A percentile compares a stretch with the other conserved stretches of the same genome.
Evolutionary conservation across 1,140 invertebrate species (phyloP).

Genomic region (Megathymus violae): DNA sequence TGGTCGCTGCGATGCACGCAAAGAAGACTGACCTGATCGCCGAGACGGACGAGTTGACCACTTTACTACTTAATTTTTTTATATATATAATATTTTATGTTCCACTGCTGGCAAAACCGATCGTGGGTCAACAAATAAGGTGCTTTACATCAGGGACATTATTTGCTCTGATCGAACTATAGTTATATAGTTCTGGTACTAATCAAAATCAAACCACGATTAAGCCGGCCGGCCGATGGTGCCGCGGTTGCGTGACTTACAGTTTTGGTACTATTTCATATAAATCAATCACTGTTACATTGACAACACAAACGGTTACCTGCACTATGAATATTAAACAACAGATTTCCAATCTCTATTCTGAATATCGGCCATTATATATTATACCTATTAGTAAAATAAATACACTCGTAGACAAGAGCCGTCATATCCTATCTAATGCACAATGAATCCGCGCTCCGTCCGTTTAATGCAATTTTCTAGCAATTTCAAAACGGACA

Average conservation of each 20-base stretch:
- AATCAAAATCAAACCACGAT: conserved; percentile 21
- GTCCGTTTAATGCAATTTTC: conserved; percentile 50
- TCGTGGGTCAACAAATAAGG: too few relatives aligned
- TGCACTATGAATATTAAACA: conserved; percentile 13
- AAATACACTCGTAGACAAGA: conserved; percentile 16
- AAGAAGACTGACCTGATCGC: too few relatives aligned
- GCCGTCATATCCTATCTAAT: conserved; percentile 26
- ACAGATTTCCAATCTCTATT: conserved; percentile 11
- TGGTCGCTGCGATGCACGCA: too few relatives aligned
- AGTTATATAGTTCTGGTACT: too few relatives aligned
- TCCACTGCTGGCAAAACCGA: too few relatives aligned
- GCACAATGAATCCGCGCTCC: conserved; percentile 44
- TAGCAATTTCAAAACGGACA: conserved; percentile 55
- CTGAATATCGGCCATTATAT: conserved; percentile 1
- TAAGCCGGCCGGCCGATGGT: conserved; percentile 6
- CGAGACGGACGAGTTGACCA: too few relatives aligned
- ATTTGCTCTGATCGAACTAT: background rate
- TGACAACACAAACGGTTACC: conserved; percentile 32
- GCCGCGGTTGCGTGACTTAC: conserved; percentile 19
- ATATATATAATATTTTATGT: too few relatives aligned
- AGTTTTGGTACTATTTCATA: conserved; percentile 22
- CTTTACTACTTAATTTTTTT: too few relatives aligned
- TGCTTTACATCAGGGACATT: background rate
- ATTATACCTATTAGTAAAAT: conserved; percentile 23
- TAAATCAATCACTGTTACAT: conserved; percentile 26